phyloP scores from a whole-genome alignment of 2,888 invertebrate genomes.

The Epirrhoe tristata region DNA sequence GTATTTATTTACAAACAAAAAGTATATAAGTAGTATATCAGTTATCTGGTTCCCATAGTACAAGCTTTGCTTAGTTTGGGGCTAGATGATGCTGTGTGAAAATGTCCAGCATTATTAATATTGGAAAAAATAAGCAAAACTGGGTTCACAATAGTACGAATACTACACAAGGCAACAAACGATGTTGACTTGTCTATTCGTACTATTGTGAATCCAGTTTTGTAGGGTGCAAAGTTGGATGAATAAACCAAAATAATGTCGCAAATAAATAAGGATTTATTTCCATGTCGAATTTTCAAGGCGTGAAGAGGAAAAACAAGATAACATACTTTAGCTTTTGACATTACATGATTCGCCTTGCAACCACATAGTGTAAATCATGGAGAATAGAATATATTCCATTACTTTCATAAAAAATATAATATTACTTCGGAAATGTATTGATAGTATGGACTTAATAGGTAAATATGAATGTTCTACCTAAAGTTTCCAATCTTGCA shows the following conservation, averaged over 20 bases:
- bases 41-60: too few relatives aligned
- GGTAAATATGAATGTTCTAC: conserved; percentile 48
- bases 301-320: conserved; percentile 3
- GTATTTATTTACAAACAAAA: too few relatives aligned
- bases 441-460: too few relatives aligned
- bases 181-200: too few relatives aligned
- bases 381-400: not conserved
- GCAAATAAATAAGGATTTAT: not conserved
- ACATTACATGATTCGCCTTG: conserved; percentile 5
- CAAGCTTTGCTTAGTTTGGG: too few relatives aligned
- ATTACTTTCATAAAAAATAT: not conserved
- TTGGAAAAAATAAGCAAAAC: too few relatives aligned
- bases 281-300: not conserved
- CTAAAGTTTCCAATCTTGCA: conserved; percentile 89
- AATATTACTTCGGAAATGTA: not conserved
- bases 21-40: too few relatives aligned
- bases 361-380: not conserved
- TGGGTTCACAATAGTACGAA: too few relatives aligned
- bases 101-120: too few relatives aligned
- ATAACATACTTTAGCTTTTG: conserved; percentile 4
- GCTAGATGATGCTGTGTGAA: too few relatives aligned
- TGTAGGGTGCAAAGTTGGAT: not conserved
- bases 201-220: not conserved
- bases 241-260: not conserved
- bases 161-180: too few relatives aligned